Base-by-base conservation (phyloP, 2,797 vertebrate species). In the Manis pentadactyla region DNA sequence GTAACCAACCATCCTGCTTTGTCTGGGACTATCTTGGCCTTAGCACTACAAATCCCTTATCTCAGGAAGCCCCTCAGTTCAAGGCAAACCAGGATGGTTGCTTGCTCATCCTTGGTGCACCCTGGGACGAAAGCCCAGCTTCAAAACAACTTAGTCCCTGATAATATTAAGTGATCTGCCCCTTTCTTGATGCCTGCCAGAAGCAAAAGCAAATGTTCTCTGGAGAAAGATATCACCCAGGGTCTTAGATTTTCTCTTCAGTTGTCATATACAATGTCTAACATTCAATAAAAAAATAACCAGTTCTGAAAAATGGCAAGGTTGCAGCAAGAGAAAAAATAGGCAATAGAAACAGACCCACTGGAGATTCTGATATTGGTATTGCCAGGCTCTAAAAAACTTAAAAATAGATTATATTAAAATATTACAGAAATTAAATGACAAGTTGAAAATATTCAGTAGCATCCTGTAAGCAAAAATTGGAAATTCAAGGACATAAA, bases 161-260 rank as follows among this genome's bases (percentile, higher is more conserved):
- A 46, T 27, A 29, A 87, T 19, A 18, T 87, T 19, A 87, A 27
- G 6, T 13, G 6, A 68, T 75, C 37, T 64, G 3, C 15, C 29
- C 53, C 37, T 53, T 85, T 21, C 25, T 73, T 31, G 42, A 18
- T 34, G 18, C 51, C 7, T 25, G 15, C 17, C 37, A 34, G 29
- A 93, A 78, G 64, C 59, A 90, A 87, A 82, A 75, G 18, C 23
- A 87, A 78, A 69, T 90, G 68, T 78, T 84, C 73, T 94, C 25
- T 77, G 15, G 23, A 78, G 42, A 79, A 74, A 93, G 21, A 37
- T 66, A 21, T 4, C 34, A 63, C 15, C 17, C 2, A 21, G 57
- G 4, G 5, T 31, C 78, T 59, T 51, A 37, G 46, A 51, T 88
- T 57, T 55, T 87, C 39, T 78, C 75, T 63, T 31, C 25, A 61